Evolutionary conservation across 92 coral and sea anemone species (phyloP).

Genomic region (Heliopora coerulea): DNA sequence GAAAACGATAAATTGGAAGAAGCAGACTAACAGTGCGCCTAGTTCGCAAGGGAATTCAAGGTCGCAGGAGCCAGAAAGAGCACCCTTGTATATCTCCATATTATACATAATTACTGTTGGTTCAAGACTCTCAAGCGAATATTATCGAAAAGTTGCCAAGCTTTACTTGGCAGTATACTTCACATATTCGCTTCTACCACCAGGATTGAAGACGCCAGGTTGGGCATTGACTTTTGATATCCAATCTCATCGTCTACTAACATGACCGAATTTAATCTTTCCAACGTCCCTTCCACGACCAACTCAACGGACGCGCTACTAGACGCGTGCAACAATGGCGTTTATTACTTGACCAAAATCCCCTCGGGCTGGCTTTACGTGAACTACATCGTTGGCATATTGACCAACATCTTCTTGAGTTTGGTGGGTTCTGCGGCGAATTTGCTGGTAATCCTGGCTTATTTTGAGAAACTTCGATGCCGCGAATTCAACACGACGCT

Average conservation of each 20-base stretch:
- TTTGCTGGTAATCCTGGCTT: slow-evolving; percentile 14
- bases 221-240: too few species aligned
- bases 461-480: slow-evolving; percentile 21
- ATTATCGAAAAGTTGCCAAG: too few species aligned
- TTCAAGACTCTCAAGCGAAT: too few species aligned
- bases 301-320: neutral
- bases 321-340: slow-evolving; percentile 18
- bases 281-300: neutral
- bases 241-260: neutral
- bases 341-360: slow-evolving; percentile 20
- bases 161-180: too few species aligned
- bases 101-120: too few species aligned
- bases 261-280: neutral
- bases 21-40: too few species aligned
- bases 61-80: too few species aligned
- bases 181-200: too few species aligned
- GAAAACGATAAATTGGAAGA: too few species aligned
- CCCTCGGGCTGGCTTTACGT: neutral
- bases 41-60: too few species aligned
- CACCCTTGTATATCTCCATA: too few species aligned
- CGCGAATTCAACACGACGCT: slow-evolving; percentile 36
- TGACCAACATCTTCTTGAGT: neutral
- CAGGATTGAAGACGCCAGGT: too few species aligned
- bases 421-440: slow-evolving; percentile 12
- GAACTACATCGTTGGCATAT: slow-evolving; percentile 9